Conservation (phyloP, 64 coral and sea anemone species). For the Platygyra sinensis region DNA sequence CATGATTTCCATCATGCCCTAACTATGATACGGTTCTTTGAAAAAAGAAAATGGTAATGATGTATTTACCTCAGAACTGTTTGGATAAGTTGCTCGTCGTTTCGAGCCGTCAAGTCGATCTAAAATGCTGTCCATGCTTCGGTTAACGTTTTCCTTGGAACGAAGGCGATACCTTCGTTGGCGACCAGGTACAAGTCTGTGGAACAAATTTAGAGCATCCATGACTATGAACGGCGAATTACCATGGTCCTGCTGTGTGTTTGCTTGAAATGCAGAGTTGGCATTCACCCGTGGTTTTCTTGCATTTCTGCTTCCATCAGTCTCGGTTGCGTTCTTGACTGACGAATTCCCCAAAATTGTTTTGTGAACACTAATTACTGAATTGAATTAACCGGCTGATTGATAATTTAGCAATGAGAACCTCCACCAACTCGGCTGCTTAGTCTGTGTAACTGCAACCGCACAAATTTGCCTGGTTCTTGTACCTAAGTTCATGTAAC, state of each 20-base stretch:
- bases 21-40: not conserved
- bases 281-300: not conserved
- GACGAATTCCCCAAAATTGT: too few species aligned
- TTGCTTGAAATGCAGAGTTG: not conserved
- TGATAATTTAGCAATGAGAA: not conserved
- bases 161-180: conserved; percentile 2
- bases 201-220: not conserved
- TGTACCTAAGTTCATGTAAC: not conserved
- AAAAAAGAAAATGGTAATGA: not conserved
- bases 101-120: conserved; percentile 17
- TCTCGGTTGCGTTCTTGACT: too few species aligned
- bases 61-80: conserved; percentile 17
- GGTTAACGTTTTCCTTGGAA: not conserved
- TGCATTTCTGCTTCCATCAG: not conserved
- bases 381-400: not conserved
- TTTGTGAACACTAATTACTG: not conserved
- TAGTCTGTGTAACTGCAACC: not conserved
- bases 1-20: not conserved
- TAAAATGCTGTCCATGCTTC: conserved; percentile 33
- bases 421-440: not conserved
- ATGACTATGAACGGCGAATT: not conserved
- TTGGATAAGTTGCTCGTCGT: not conserved
- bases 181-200: not conserved
- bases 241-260: not conserved
- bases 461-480: not conserved